Evolutionary conservation across 2,113 vertebrate genomes (phyloP), one percentile per base, ranked within the genome.

Genomic region (Catharus minimus): DNA sequence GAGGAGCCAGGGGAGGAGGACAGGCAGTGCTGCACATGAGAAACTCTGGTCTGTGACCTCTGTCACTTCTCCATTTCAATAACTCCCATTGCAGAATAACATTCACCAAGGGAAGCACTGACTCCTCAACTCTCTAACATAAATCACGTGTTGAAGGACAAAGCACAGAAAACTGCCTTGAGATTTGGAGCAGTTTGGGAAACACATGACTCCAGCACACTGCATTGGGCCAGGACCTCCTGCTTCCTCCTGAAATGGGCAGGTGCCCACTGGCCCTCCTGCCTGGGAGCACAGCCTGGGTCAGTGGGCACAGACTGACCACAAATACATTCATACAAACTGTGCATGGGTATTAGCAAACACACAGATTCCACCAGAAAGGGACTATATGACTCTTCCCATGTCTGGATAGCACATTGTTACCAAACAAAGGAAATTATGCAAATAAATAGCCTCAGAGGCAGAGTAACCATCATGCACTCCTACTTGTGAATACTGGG

Each of bases 361-460:
- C 65, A 86, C 36, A 58, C 18, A 47, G 58, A 57, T 82, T 82
- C 80, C 82, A 91, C 56, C 73, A 76, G 9, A 82, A 91, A 79
- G 60, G 65, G 60, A 80, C 86, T 92, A 17, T 17, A 30, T 16
- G 33, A 64, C 56, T 88, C 86, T 86, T 77, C 41, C 49, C 22
- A 46, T 0, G 0, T 86, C 82, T 92, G 50, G 65, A 87, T 71
- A 16, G 1, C 9, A 12, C 41, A 32, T 33, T 76, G 23, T 71
- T 93, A 81, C 88, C 60, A 90, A 91, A 89, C 56, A 87, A 94
- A 96, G 77, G 71, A 90, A 93, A 94, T 88, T 86, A 95, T 88
- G 80, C 90, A 92, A 78, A 92, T 60, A 46, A 73, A 46, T 13
- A 91, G 78, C 28, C 79, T 90, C 96, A 84, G 71, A 96, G 96